phyloP scores from a whole-genome alignment of 2,113 vertebrate genomes.

The Rhadina sibilatrix region DNA sequence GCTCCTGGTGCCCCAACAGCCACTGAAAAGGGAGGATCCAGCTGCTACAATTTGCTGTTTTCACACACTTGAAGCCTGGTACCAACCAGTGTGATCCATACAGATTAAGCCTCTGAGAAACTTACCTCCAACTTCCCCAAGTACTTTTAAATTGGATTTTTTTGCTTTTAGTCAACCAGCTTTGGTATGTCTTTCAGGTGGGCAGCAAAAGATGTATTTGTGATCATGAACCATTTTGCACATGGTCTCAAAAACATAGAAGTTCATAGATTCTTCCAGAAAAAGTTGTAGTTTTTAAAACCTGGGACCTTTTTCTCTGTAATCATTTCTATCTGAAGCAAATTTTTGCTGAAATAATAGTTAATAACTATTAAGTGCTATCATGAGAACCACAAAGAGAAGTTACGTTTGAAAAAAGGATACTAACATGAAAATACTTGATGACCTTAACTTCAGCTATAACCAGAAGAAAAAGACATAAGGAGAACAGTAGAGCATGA shows the following conservation, averaged over 20 bases:
- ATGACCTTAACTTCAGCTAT: not conserved
- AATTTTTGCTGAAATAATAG: not conserved
- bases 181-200: not conserved
- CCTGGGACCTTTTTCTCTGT: not conserved
- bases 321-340: not conserved
- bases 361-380: not conserved
- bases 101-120: not conserved
- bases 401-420: not conserved
- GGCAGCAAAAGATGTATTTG: not conserved
- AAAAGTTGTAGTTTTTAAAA: not conserved
- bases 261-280: not conserved
- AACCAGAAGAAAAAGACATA: not conserved
- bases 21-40: not conserved
- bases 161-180: not conserved
- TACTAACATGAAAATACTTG: not conserved
- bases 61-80: not conserved
- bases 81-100: not conserved
- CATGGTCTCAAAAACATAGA: not conserved
- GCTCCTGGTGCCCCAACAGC: not conserved
- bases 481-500: not conserved
- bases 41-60: not conserved
- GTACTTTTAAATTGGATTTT: not conserved
- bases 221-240: not conserved
- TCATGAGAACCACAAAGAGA: not conserved
- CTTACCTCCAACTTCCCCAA: not conserved